Evolutionary conservation across 2,888 invertebrate species (phyloP).

Genomic region (Nycteola revayana): DNA sequence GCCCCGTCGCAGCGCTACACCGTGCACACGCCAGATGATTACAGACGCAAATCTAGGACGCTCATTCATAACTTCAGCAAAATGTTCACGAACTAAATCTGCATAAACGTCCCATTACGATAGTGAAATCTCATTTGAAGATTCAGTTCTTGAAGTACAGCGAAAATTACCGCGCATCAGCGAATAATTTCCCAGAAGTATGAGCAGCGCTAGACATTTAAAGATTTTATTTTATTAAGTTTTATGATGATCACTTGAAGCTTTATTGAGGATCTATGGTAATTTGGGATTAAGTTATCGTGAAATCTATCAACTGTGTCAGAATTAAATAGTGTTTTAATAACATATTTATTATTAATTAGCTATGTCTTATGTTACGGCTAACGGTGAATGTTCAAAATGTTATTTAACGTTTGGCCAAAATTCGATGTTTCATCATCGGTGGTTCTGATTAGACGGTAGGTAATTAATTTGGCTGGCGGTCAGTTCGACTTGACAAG

Average conservation of each 20-base stretch:
- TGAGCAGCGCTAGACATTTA: constrained; percentile 6
- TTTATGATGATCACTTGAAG: too few relatives aligned
- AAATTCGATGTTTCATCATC: constrained; percentile 36
- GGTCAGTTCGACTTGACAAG: constrained; percentile 45
- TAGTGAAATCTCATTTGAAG: constrained; percentile 53
- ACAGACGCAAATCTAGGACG: constrained; percentile 61
- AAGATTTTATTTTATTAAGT: constrained; percentile 9
- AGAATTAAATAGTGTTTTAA: too few relatives aligned
- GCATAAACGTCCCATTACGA: constrained; percentile 66
- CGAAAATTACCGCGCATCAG: constrained; percentile 30
- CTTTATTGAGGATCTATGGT: too few relatives aligned
- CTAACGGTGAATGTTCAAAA: constrained; percentile 38
- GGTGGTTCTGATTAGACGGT: constrained; percentile 21
- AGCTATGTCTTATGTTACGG: too few relatives aligned
- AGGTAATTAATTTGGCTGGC: constrained; percentile 50
- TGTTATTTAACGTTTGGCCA: constrained; percentile 24
- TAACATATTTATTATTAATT: too few relatives aligned
- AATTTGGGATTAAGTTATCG: too few relatives aligned
- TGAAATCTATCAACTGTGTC: too few relatives aligned
- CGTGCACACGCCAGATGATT: constrained; percentile 51
- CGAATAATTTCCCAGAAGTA: constrained; percentile 12
- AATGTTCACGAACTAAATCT: constrained; percentile 64
- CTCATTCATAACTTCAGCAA: constrained; percentile 66
- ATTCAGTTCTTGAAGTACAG: constrained; percentile 44
- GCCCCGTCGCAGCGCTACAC: constrained; percentile 9